phyloP scores from a whole-genome alignment of 2,113 vertebrate species.

The Mugil cephalus region DNA sequence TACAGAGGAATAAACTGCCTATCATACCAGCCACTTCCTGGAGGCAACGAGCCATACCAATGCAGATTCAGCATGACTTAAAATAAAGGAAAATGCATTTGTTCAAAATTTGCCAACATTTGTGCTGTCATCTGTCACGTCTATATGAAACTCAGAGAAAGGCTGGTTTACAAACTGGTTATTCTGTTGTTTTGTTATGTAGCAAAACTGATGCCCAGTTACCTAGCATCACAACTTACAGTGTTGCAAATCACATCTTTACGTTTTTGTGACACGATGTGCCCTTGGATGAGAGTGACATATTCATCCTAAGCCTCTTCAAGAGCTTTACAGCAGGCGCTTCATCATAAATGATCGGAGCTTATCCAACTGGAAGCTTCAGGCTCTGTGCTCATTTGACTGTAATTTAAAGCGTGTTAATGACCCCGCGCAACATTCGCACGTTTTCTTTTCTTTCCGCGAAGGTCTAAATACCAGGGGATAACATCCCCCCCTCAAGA shows the following conservation, averaged over 20 bases:
- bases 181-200: background rate
- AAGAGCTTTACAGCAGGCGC: slow-evolving; percentile 15
- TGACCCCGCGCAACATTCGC: slow-evolving; percentile 32
- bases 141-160: too few species aligned
- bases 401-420: slow-evolving; percentile 47
- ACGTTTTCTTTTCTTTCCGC: slow-evolving; percentile 28
- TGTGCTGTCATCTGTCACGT: background rate
- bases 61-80: background rate
- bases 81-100: slow-evolving; percentile 3
- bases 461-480: slow-evolving; percentile 29
- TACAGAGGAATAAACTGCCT: too few species aligned
- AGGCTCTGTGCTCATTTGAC: slow-evolving; percentile 26
- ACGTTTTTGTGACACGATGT: background rate
- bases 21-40: background rate
- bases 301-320: slow-evolving; percentile 23
- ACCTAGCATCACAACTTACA: too few species aligned
- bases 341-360: slow-evolving; percentile 27
- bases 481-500: slow-evolving; percentile 23
- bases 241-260: background rate
- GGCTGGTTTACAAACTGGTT: too few species aligned
- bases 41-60: background rate
- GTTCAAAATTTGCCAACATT: background rate
- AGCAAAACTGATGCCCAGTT: background rate
- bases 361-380: slow-evolving; percentile 27
- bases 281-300: background rate